Evolutionary conservation across 2,113 vertebrate genomes (phyloP).

Genomic region (Theropithecus gelada): DNA sequence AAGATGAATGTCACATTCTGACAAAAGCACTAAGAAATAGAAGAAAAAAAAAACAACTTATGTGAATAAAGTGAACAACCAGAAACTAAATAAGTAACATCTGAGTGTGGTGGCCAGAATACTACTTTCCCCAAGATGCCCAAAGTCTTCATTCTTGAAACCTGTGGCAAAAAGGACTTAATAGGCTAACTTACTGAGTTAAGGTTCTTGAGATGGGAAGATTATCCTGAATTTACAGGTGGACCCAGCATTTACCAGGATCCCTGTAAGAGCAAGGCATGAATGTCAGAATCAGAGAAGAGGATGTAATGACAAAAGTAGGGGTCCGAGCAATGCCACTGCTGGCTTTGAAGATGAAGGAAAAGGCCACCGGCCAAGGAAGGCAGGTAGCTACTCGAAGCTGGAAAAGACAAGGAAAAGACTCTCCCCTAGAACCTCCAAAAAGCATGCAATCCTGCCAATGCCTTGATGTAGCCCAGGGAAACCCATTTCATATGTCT

Average conservation of each 20-base stretch:
- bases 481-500: not conserved
- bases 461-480: not conserved
- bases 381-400: not conserved
- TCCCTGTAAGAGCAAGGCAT: not conserved
- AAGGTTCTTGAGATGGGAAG: not conserved
- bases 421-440: not conserved
- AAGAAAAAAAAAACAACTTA: not conserved
- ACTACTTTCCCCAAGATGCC: not conserved
- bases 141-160: not conserved
- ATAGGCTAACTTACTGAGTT: not conserved
- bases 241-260: not conserved
- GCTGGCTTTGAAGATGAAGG: not conserved
- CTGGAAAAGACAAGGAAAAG: not conserved
- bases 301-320: no score
- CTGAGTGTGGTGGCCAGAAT: not conserved
- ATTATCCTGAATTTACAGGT: not conserved
- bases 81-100: not conserved
- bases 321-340: rapidly evolving
- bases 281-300: not conserved
- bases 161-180: not conserved
- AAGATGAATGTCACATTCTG: not conserved
- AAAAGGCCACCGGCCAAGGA: not conserved
- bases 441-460: rapidly evolving
- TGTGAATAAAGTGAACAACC: not conserved
- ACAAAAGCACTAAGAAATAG: not conserved